Evolutionary conservation across 2,113 vertebrate genomes (phyloP), one percentile per base, ranked within the genome.

Genomic region (mouse (Mus musculus)): DNA sequence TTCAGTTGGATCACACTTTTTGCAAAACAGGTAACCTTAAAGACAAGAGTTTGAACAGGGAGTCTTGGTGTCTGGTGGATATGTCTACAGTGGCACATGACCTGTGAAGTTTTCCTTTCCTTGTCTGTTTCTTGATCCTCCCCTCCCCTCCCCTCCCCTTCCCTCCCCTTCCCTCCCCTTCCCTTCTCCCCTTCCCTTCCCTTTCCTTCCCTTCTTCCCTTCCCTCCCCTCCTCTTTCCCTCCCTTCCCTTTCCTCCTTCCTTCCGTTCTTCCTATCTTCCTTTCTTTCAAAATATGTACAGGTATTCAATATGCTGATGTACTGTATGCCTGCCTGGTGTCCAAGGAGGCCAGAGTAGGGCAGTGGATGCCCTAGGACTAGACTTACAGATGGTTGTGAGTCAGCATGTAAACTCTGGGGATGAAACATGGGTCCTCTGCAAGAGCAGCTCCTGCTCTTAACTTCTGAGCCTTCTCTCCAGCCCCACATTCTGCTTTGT

Each of bases 81-180:
- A 61, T 26, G 49, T 61, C 90, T 89, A 20, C n/a, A 61, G 76
- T 65, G 9, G 33, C 10, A 30, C 20, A 73, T 2, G 56, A 11
- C 52, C 59, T n/a, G 42, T 28, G 17, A 33, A 17, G 77, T 86
- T 87, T 33, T 3, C 20, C 10, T 3, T 13, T 56, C 24, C 54
- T 24, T 33, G 52, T 33, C 28, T 78, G 71, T 39, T 73, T 73
- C 36, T 39, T 39, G 5, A 9, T 39, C n/a, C 71, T 10, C 7
- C 49, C 10, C 2, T 4, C 26, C 22, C 20, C 3, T 8, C 11
- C 11, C 26, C 10, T 28, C 2, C 8, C 36, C 69, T 19, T 3
- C 16, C 17, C 36, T n/a, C 5, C 14, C 16, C 69, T 7, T 1
- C 67, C 2, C 10, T 7, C 6, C 61, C 10, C 3, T 7, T 3